Percentiles rank a stretch among this genome's conserved stretches.
Conservation (phyloP, 2,888 invertebrate genomes). For the Drepanosiphum platanoidis region DNA sequence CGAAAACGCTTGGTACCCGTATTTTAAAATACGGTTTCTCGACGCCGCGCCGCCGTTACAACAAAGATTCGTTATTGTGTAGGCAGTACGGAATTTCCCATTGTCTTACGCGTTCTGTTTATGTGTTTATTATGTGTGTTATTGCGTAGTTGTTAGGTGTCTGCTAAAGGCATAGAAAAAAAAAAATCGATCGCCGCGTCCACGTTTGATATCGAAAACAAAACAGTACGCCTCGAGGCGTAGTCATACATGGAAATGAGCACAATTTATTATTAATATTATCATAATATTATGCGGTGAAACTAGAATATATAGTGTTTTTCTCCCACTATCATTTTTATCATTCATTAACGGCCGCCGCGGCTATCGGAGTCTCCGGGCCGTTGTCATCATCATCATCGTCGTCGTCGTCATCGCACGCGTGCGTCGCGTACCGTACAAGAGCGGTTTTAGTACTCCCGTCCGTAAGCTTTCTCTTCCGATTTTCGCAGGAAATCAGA, state of each 20-base stretch:
- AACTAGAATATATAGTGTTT: constrained; percentile 5
- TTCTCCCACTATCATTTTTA: constrained; percentile 16
- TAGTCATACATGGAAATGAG: constrained; percentile 24
- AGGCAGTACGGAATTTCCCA: not conserved
- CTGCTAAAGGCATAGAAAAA: too few species aligned
- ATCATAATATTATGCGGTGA: constrained; percentile 25
- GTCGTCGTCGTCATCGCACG: too few species aligned
- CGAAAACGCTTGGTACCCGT: too few species aligned
- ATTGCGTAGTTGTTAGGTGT: not conserved
- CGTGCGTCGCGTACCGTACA: constrained; percentile 29
- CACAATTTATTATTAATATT: too few species aligned
- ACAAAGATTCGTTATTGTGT: too few species aligned
- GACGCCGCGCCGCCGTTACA: too few species aligned
- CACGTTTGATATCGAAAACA: constrained; percentile 13
- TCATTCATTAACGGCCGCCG: not conserved
- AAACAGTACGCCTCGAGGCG: constrained; percentile 1
- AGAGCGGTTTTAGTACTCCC: constrained; percentile 35
- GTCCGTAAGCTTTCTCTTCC: constrained; percentile 33
- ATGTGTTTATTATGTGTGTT: not conserved
- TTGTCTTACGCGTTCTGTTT: not conserved
- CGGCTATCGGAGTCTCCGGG: constrained; percentile 4
- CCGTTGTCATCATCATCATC: constrained; percentile 34
- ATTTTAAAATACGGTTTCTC: too few species aligned
- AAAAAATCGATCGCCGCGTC: constrained; percentile 2
- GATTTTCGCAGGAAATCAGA: too few species aligned